These are phyloP conservation scores for Pseudomyrmex flavicornis DNA, from an alignment of 1,140 invertebrate species.

Conservation along the genomic window DNA sequence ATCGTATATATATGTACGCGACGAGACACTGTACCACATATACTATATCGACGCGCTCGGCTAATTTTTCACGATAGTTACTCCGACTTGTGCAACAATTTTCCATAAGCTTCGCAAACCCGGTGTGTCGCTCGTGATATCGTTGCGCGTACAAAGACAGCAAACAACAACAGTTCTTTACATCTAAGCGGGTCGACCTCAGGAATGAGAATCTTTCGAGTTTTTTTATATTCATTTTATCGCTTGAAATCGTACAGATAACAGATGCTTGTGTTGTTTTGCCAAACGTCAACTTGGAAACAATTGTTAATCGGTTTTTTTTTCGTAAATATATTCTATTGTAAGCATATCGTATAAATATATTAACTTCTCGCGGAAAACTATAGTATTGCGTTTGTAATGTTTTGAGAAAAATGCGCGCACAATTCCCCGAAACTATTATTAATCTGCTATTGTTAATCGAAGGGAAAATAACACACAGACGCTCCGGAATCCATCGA, in stretches of 20 bases:
- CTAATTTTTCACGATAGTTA: slow-evolving; percentile 59
- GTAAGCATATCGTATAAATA: too few species aligned
- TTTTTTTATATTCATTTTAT: too few species aligned
- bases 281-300: too few species aligned
- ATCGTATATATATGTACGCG: background rate
- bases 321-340: too few species aligned
- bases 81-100: background rate
- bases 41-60: background rate
- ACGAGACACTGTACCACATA: slow-evolving; percentile 34
- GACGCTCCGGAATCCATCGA: too few species aligned
- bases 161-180: background rate
- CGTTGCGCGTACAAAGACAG: background rate
- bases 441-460: background rate
- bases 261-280: too few species aligned
- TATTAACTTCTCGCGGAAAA: too few species aligned
- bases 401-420: too few species aligned
- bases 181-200: background rate
- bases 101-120: background rate
- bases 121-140: background rate
- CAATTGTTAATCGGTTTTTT: too few species aligned
- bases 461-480: background rate
- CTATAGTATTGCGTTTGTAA: too few species aligned
- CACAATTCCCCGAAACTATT: background rate
- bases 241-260: too few species aligned
- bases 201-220: too few species aligned